Conservation (phyloP, 2,888 invertebrate genomes). For the Pycnomerus fuliginosus region DNA sequence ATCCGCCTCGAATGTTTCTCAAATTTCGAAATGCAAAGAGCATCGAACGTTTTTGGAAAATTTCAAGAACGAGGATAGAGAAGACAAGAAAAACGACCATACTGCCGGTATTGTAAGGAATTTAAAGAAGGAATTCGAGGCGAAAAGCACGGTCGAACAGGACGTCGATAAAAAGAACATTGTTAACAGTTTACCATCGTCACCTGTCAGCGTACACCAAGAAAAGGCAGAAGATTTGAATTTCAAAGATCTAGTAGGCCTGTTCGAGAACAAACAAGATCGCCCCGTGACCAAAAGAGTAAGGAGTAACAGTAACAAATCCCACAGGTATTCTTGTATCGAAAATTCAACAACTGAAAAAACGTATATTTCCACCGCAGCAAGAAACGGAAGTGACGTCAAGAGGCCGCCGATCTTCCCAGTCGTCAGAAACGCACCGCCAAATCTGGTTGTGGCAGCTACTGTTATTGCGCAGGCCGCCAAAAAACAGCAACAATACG, state of each 20-base stretch:
- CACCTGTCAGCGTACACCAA: constrained; percentile 63
- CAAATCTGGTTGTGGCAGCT: constrained; percentile 62
- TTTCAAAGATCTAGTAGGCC: constrained; percentile 73
- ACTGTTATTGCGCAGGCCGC: constrained; percentile 66
- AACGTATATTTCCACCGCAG: constrained; percentile 40
- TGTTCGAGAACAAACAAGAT: constrained; percentile 75
- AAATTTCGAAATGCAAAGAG: constrained; percentile 57
- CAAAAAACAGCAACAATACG: constrained; percentile 86
- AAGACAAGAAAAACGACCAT: constrained; percentile 45
- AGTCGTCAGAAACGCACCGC: constrained; percentile 29
- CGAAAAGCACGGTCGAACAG: constrained; percentile 58
- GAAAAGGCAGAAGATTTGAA: constrained; percentile 62
- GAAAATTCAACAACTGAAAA: constrained; percentile 43
- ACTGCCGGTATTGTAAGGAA: constrained; percentile 76
- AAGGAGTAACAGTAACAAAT: constrained; percentile 26
- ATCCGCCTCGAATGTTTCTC: constrained; percentile 50
- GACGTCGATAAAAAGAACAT: constrained; percentile 45
- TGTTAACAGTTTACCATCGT: constrained; percentile 61
- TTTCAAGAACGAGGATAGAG: constrained; percentile 46
- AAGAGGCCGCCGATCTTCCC: constrained; percentile 24
- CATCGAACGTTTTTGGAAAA: constrained; percentile 57
- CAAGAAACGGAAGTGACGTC: constrained; percentile 22
- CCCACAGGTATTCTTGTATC: constrained; percentile 44
- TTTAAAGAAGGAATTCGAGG: constrained; percentile 87
- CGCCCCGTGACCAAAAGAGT: constrained; percentile 40